Evolutionary conservation across 64 coral and sea anemone genomes (phyloP).

Genomic region (Montipora efflorescens): DNA sequence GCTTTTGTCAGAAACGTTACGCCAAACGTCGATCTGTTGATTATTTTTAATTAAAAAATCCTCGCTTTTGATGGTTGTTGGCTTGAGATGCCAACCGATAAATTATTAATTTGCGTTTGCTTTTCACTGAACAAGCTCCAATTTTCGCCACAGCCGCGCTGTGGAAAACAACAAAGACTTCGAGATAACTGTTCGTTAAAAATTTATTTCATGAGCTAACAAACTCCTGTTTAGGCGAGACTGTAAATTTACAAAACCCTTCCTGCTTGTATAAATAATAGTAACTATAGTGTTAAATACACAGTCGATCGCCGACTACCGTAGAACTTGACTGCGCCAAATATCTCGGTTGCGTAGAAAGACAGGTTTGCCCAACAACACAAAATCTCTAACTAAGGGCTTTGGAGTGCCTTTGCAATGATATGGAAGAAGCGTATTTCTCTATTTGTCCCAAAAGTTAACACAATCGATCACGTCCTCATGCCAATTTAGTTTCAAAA

Average conservation of each 20-base stretch:
- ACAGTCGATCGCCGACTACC: conserved; percentile 65
- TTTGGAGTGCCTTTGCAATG: conserved; percentile 39
- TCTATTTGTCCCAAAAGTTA: conserved; percentile 54
- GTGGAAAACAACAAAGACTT: not conserved
- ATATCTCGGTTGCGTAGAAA: conserved; percentile 30
- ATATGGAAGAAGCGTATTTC: not conserved
- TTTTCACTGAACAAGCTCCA: conserved; percentile 32
- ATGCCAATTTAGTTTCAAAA: conserved; percentile 96
- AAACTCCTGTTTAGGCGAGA: conserved; percentile 91
- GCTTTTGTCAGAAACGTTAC: conserved; percentile 76
- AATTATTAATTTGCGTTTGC: conserved; percentile 47
- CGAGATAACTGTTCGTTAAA: conserved; percentile 78
- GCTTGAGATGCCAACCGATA: conserved; percentile 41
- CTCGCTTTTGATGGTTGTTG: conserved; percentile 55
- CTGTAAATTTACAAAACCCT: conserved; percentile 99
- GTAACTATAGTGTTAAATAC: conserved; percentile 96
- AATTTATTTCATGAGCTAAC: conserved; percentile 99
- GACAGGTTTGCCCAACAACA: conserved; percentile 33
- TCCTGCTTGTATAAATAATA: conserved; percentile 98
- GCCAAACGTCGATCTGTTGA: conserved; percentile 59
- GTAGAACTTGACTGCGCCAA: not conserved
- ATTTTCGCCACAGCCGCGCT: not conserved
- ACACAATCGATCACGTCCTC: conserved; percentile 68
- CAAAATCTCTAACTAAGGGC: conserved; percentile 53
- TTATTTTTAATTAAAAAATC: conserved; percentile 72